Base-by-base conservation (phyloP, 2,113 vertebrate species). In the Rhipidura dahli region DNA sequence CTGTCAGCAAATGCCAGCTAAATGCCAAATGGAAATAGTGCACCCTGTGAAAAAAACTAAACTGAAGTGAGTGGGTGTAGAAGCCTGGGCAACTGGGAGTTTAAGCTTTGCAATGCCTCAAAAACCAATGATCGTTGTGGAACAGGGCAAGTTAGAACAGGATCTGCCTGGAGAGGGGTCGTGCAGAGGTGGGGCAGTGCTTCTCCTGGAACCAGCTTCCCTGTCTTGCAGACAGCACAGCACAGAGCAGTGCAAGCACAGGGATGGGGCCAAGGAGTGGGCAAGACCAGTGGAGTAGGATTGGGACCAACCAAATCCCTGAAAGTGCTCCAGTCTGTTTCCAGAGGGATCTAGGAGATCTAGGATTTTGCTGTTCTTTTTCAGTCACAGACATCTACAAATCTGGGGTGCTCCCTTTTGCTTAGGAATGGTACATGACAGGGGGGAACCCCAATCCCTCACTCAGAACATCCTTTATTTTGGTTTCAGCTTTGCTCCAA, bases 1-100 rank as follows among this genome's bases (percentile, higher is more conserved):
- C 68, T 97, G 88, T 91, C 84, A 80, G 50, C 54, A 80, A 87
- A 84, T 79, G 53, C 37, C 89, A 76, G 26, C 94, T 65, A 84
- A 53, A 40, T 79, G 45, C 56, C 77, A 79, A 85, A 79, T 27
- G 37, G 76, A 86, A 95, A 65, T 8, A 27, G 17, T 66, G 26
- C 5, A 7, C 2, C 1, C 42, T 33, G 49, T 37, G 22, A 83
- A 82, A 89, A 87, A 70, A 27, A 0, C 21, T 7, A 11, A 57
- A 15, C 7, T 37, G 17, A 54, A 85, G 30, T 35, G 35, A 75
- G n/a, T 21, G n/a, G 49, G 72, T 70, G 56, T 56, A 37, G 35
- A 50, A 70, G 22, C 49, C 71, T 28, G 31, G n/a, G 31, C 9
- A 77, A 27, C 9, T 15, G 8, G 35, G 26, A 64, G 17, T 56